Conservation (phyloP, 2,113 vertebrate genomes). For the Mellivora capensis region DNA sequence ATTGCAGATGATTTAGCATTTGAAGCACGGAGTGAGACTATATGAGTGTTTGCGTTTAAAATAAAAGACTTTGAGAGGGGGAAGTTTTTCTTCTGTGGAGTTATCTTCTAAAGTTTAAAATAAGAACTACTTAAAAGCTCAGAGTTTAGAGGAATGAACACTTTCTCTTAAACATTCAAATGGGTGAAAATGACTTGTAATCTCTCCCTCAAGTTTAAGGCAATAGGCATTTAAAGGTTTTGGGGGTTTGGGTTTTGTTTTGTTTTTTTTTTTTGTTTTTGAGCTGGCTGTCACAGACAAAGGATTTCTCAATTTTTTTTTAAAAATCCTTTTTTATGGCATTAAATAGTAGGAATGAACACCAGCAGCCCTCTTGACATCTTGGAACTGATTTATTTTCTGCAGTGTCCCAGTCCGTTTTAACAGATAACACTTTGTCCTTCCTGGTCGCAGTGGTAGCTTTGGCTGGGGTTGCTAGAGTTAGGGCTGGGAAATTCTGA, state of each 20-base stretch:
- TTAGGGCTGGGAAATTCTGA: background rate
- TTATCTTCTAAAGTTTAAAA: conserved; percentile 61
- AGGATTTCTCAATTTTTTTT: conserved; percentile 60
- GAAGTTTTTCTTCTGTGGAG: conserved; percentile 34
- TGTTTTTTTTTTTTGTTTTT: background rate
- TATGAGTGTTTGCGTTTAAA: background rate
- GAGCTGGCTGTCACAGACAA: conserved; percentile 57
- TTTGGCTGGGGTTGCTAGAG: background rate
- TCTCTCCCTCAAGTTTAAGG: conserved; percentile 54
- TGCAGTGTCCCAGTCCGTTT: background rate
- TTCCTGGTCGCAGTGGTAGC: background rate
- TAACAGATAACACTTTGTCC: background rate
- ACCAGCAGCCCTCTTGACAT: background rate
- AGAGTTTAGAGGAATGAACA: background rate
- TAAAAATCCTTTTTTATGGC: too few species aligned
- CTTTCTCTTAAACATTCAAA: conserved; percentile 50
- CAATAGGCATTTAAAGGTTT: background rate
- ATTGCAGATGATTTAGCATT: conserved; percentile 60
- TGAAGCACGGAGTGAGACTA: background rate
- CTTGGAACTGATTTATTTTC: conserved; percentile 17
- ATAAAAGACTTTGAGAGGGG: conserved; percentile 46
- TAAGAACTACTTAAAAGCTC: conserved; percentile 51
- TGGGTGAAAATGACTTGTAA: conserved; percentile 42
- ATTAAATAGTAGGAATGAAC: background rate
- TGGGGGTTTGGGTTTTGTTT: too few species aligned